Conservation (phyloP, 2,797 vertebrate species). For the Trachurus trachurus region DNA sequence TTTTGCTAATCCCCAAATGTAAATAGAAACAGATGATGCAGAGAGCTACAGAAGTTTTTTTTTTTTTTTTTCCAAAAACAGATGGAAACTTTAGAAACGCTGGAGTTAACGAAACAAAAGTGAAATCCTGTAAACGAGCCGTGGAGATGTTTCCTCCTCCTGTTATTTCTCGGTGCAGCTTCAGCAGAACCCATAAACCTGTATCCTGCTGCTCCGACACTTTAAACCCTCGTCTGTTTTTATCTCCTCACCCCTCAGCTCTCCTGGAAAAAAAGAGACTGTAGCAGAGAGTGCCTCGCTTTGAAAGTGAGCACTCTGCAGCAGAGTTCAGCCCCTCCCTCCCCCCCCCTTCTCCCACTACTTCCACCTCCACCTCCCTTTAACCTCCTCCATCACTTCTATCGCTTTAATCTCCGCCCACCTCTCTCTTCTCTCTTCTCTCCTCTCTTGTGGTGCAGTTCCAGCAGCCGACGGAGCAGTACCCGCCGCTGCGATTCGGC, state of each 20-base stretch:
- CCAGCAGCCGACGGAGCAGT: conserved; percentile 94
- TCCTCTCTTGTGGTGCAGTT: conserved; percentile 79
- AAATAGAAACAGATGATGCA: neutral
- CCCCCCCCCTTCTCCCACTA: neutral
- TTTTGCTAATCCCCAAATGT: neutral
- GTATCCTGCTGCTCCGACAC: conserved; percentile 36
- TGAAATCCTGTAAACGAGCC: neutral
- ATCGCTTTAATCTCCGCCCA: conserved; percentile 32
- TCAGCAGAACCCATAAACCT: conserved; percentile 33
- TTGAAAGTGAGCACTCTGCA: conserved; percentile 38
- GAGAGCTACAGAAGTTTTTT: neutral
- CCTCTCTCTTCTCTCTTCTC: neutral
- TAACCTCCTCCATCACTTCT: conserved; percentile 7
- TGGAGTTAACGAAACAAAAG: conserved; percentile 18
- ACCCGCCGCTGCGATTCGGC: conserved; percentile 93
- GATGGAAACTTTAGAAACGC: neutral
- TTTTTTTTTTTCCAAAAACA: neutral
- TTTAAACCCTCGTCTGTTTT: conserved; percentile 42
- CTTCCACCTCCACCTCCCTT: neutral
- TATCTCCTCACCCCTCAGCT: conserved; percentile 20
- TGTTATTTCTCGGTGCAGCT: conserved; percentile 22
- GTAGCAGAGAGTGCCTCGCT: neutral
- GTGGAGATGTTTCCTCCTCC: neutral
- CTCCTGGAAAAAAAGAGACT: conserved; percentile 15
- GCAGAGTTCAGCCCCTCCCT: conserved; percentile 19